Conservation (phyloP, 2,113 vertebrate species). For the Trinectes maculatus region DNA sequence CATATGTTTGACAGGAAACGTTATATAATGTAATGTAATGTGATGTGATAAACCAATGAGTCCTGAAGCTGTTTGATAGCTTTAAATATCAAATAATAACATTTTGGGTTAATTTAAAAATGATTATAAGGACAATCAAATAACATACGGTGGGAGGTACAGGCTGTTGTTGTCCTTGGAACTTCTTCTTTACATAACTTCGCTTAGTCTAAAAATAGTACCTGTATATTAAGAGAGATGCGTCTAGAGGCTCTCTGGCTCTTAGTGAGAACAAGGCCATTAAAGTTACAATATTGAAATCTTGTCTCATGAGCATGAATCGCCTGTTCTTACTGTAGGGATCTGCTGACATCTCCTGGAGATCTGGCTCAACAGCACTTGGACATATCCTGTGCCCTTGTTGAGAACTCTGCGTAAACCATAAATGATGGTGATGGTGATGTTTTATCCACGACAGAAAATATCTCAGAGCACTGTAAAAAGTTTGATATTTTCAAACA, state of each 20-base stretch:
- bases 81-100: neutral
- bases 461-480: too few species aligned
- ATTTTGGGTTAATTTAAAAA: neutral
- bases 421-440: too few species aligned
- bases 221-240: neutral
- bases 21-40: slow-evolving; percentile 3
- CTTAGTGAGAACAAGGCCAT: slow-evolving; percentile 1
- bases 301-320: neutral
- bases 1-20: neutral
- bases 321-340: slow-evolving; percentile 15
- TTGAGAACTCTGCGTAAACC: neutral
- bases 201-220: neutral
- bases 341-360: slow-evolving; percentile 77
- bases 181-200: neutral
- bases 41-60: neutral
- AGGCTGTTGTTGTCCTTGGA: neutral
- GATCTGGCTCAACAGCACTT: slow-evolving; percentile 25
- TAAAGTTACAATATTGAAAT: slow-evolving; percentile 5
- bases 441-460: too few species aligned
- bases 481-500: neutral
- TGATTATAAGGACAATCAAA: neutral
- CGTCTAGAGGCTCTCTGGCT: neutral
- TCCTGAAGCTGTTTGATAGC: neutral
- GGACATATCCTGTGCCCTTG: neutral
- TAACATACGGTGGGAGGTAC: neutral